Conservation (phyloP, 2,888 invertebrate species). For the Drosophila monieri region DNA sequence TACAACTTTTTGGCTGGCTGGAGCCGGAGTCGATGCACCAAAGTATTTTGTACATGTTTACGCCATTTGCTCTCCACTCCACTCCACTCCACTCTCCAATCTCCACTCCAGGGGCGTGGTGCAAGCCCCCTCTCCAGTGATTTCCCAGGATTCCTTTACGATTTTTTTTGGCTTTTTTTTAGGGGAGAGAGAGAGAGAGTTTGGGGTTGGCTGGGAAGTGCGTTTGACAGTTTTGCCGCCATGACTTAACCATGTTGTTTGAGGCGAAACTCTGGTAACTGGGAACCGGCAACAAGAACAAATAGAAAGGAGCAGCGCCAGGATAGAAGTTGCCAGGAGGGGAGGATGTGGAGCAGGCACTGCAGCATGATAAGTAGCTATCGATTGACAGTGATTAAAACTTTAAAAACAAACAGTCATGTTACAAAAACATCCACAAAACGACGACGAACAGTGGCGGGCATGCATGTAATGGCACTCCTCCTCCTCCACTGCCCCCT, state of each 20-base stretch:
- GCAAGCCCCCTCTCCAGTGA: background rate
- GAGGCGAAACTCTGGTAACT: conserved; percentile 8
- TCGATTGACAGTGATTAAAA: conserved; percentile 79
- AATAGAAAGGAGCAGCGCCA: conserved; percentile 2
- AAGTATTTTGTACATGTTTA: conserved; percentile 77
- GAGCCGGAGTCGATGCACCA: conserved; percentile 42
- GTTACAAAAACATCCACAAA: conserved; percentile 54
- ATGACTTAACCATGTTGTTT: conserved; percentile 65
- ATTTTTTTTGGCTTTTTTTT: background rate
- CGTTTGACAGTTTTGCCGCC: conserved; percentile 68
- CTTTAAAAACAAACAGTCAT: conserved; percentile 78
- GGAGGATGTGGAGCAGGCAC: conserved; percentile 15
- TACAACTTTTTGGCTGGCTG: conserved; percentile 24
- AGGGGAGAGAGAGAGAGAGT: too few species aligned
- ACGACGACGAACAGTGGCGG: conserved; percentile 36
- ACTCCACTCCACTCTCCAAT: background rate
- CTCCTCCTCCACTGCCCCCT: too few species aligned
- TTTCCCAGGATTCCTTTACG: background rate
- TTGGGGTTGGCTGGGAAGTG: conserved; percentile 31
- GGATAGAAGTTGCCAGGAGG: background rate
- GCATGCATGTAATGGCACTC: conserved; percentile 75
- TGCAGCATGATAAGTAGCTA: conserved; percentile 77
- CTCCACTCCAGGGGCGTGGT: conserved; percentile 1
- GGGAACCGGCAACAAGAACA: background rate
- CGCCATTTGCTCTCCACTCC: conserved; percentile 59